Conservation (phyloP, 2,797 vertebrate species). For the Sternotherus odoratus region DNA sequence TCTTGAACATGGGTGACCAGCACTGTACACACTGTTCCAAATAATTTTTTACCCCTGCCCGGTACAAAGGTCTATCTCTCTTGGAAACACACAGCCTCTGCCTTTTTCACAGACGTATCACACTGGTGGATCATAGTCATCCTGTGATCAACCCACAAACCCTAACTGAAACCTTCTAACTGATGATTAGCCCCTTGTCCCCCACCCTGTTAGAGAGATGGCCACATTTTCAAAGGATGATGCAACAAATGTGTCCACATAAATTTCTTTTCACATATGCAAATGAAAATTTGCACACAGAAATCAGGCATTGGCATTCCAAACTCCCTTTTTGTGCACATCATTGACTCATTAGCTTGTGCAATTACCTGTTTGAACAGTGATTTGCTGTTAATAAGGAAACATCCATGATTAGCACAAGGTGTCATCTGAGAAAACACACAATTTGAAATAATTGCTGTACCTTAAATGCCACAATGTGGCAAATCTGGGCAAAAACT, state of each 20-base stretch:
- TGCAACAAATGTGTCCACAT: neutral
- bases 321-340: neutral
- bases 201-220: neutral
- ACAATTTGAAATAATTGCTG: fast-evolving
- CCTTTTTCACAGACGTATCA: neutral
- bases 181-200: neutral
- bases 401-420: neutral
- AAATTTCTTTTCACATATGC: neutral
- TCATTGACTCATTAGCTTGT: neutral
- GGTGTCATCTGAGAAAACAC: neutral
- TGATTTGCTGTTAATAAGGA: neutral
- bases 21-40: neutral
- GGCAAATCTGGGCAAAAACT: neutral
- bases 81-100: neutral
- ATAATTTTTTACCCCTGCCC: neutral
- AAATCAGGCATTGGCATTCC: neutral
- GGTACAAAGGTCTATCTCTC: neutral
- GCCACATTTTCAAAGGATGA: neutral
- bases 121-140: neutral
- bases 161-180: neutral
- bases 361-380: fast-evolving
- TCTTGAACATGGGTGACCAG: neutral
- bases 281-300: neutral
- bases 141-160: neutral
- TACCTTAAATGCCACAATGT: neutral